phyloP scores from a whole-genome alignment of 2,113 vertebrate species.

The Chamaetylas fuelleborni region DNA sequence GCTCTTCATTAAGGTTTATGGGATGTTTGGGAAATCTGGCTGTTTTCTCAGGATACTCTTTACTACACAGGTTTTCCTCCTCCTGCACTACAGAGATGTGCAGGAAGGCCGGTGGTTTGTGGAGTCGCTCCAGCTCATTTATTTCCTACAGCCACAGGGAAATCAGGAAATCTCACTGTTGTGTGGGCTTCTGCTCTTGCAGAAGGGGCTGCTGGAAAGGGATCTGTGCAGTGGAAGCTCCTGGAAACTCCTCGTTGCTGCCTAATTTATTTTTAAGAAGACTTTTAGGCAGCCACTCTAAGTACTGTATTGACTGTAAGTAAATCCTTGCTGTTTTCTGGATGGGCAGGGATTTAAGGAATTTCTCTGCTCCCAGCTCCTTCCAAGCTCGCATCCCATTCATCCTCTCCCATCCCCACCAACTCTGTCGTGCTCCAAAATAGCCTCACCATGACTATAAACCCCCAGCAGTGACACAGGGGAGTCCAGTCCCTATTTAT shows the following conservation, averaged over 20 bases:
- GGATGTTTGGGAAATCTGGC: neutral
- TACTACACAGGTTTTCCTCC: neutral
- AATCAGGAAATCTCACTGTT: neutral
- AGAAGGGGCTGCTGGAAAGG: neutral
- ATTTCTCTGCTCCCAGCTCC: neutral
- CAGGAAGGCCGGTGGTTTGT: neutral
- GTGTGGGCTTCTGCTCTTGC: neutral
- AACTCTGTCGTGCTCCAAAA: fast-evolving
- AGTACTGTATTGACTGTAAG: neutral
- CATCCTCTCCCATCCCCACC: neutral
- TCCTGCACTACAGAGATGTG: neutral
- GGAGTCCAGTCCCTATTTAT: neutral
- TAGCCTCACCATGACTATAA: neutral
- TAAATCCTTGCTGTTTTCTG: neutral
- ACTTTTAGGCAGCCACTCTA: neutral
- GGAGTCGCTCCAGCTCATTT: neutral
- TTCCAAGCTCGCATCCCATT: neutral
- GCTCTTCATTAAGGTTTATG: neutral
- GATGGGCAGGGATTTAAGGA: neutral
- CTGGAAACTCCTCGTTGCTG: fast-evolving
- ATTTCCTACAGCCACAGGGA: neutral
- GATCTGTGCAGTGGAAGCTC: neutral
- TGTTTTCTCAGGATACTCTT: neutral
- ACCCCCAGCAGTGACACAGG: neutral
- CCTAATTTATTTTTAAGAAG: neutral